These are phyloP conservation scores for Caenorhabditis sp. DNA, from an alignment of 2,888 invertebrate genomes.

Conservation along the genomic window DNA sequence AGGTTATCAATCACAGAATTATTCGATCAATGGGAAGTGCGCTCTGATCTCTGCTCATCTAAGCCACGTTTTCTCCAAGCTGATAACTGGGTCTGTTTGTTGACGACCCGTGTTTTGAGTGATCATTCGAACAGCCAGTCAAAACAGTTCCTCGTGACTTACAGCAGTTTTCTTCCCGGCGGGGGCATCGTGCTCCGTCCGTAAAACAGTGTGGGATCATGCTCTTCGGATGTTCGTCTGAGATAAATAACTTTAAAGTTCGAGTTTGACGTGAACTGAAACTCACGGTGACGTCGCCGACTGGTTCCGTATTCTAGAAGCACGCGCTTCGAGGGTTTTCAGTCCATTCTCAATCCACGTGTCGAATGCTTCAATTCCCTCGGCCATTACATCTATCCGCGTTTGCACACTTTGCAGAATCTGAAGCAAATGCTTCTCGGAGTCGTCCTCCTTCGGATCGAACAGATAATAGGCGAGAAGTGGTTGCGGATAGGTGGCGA, in stretches of 20 bases:
- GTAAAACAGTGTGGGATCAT: conserved; percentile 28
- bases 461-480: conserved; percentile 90
- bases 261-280: neutral
- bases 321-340: conserved; percentile 51
- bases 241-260: neutral
- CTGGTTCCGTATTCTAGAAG: conserved; percentile 23
- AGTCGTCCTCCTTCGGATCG: conserved; percentile 80
- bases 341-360: conserved; percentile 75
- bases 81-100: neutral
- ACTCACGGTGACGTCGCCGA: conserved; percentile 15
- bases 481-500: conserved; percentile 91
- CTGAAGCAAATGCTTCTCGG: conserved; percentile 80
- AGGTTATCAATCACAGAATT: too few relatives aligned
- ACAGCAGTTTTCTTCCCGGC: conserved; percentile 33
- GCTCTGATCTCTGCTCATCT: neutral
- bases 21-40: too few relatives aligned
- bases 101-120: neutral
- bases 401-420: conserved; percentile 88
- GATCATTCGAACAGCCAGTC: neutral
- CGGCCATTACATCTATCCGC: conserved; percentile 86
- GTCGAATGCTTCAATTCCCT: conserved; percentile 80
- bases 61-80: neutral
- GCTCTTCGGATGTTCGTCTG: conserved; percentile 15
- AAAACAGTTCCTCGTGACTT: conserved; percentile 17
- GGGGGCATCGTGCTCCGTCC: conserved; percentile 31